Conservation (phyloP, 37 sponge, comb jelly and placozoan genomes). For the Crambe crambe region DNA sequence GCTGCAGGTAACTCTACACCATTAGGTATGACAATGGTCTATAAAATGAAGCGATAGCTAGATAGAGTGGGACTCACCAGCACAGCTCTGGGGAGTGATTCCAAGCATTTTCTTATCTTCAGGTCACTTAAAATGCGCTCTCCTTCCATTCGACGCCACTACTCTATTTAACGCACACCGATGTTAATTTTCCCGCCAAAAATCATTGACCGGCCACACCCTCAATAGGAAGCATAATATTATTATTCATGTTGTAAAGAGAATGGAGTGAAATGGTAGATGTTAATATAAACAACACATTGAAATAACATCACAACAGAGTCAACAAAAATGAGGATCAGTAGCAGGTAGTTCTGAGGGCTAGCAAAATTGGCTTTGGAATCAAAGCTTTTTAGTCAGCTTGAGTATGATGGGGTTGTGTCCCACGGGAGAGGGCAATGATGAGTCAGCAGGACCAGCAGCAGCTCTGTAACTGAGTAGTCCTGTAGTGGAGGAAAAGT, state of each 20-base stretch:
- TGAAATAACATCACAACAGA: not conserved
- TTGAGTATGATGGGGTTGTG: conserved; percentile 18
- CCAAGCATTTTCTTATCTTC: not conserved
- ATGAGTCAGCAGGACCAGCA: too few species aligned
- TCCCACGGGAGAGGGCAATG: not conserved
- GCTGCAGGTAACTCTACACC: not conserved
- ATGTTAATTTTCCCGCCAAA: conserved; percentile 15
- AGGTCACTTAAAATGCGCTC: not conserved
- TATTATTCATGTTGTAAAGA: too few species aligned
- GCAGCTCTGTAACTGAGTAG: not conserved
- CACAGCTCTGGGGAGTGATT: not conserved
- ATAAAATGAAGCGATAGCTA: not conserved
- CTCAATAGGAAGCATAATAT: too few species aligned
- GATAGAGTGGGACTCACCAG: not conserved
- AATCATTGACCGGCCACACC: too few species aligned
- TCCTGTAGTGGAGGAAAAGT: not conserved
- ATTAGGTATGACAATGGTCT: not conserved
- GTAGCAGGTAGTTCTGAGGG: not conserved
- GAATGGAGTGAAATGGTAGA: too few species aligned
- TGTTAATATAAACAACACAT: too few species aligned
- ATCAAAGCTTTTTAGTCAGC: conserved; percentile 1
- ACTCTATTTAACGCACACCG: not conserved
- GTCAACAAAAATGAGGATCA: not conserved
- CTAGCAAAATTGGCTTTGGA: not conserved
- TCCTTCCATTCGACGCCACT: conserved; percentile 3